Conservation (phyloP, 2,797 vertebrate species). For the Poeciliopsis paucimaculata region DNA sequence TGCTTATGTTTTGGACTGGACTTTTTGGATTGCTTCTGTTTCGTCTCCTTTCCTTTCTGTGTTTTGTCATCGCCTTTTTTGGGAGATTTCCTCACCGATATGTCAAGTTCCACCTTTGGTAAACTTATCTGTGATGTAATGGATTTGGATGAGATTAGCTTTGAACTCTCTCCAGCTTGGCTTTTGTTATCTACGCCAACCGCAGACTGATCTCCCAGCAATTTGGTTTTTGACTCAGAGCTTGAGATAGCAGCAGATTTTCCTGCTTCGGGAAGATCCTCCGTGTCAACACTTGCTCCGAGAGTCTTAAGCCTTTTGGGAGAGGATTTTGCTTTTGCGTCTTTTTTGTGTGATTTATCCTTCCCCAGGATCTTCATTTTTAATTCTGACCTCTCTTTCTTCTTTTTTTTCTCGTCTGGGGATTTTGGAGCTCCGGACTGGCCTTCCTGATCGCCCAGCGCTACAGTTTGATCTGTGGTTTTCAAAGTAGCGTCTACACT, state of each 20-base stretch:
- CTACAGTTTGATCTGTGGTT: conserved; percentile 72
- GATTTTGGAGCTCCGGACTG: conserved; percentile 47
- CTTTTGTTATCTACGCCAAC: conserved; percentile 44
- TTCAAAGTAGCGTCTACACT: conserved; percentile 76
- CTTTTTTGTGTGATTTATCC: conserved; percentile 73
- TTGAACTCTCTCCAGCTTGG: conserved; percentile 31
- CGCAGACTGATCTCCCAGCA: conserved; percentile 40
- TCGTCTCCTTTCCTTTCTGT: conserved; percentile 60
- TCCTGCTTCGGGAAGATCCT: conserved; percentile 53
- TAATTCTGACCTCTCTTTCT: conserved; percentile 77
- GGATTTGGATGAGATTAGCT: conserved; percentile 32
- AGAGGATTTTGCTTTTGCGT: conserved; percentile 64
- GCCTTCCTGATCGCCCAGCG: conserved; percentile 57
- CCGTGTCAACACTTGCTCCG: conserved; percentile 67
- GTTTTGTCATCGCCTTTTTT: conserved; percentile 62
- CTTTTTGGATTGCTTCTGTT: conserved; percentile 55
- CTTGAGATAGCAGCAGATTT: conserved; percentile 45
- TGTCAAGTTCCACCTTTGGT: conserved; percentile 66
- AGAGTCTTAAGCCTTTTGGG: conserved; percentile 75
- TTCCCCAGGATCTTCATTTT: conserved; percentile 77
- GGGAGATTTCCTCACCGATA: conserved; percentile 62
- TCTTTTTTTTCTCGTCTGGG: conserved; percentile 73
- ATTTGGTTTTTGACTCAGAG: conserved; percentile 38
- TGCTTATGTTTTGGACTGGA: conserved; percentile 66
- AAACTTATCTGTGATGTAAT: conserved; percentile 44